A percentile compares a stretch with the other conserved stretches of the same genome.
Conservation (phyloP, 2,797 vertebrate species). For the Bradypodion ventrale region DNA sequence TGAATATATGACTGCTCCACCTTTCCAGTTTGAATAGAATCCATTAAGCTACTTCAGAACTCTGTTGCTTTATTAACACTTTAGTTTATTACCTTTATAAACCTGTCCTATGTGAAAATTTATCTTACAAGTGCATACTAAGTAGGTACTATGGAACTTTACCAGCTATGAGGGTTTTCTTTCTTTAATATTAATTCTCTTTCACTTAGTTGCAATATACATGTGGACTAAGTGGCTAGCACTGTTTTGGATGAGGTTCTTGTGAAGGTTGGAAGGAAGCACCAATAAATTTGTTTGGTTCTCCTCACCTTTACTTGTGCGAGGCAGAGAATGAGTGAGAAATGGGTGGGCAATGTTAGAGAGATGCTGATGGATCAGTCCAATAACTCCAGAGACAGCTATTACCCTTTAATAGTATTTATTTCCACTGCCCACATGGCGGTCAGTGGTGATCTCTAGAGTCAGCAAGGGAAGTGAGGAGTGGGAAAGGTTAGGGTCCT, state of each 20-base stretch:
- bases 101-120: not conserved
- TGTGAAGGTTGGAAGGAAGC: not conserved
- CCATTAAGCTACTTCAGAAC: not conserved
- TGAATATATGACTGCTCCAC: not conserved
- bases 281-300: not conserved
- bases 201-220: not conserved
- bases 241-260: not conserved
- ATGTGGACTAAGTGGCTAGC: not conserved
- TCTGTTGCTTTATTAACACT: not conserved
- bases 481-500: too few relatives aligned
- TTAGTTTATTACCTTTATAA: not conserved
- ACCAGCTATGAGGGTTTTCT: not conserved
- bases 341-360: not conserved
- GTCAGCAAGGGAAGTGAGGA: too few relatives aligned
- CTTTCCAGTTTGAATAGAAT: not conserved
- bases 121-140: not conserved
- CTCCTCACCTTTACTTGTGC: not conserved
- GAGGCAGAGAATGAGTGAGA: not conserved
- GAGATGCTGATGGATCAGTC: too few relatives aligned
- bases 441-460: too few relatives aligned
- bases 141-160: not conserved
- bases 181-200: not conserved
- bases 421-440: too few relatives aligned
- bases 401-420: too few relatives aligned
- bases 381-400: too few relatives aligned